These are phyloP conservation scores for Euwallacea similis DNA, from an alignment of 1,140 invertebrate species.

Conservation along the genomic window DNA sequence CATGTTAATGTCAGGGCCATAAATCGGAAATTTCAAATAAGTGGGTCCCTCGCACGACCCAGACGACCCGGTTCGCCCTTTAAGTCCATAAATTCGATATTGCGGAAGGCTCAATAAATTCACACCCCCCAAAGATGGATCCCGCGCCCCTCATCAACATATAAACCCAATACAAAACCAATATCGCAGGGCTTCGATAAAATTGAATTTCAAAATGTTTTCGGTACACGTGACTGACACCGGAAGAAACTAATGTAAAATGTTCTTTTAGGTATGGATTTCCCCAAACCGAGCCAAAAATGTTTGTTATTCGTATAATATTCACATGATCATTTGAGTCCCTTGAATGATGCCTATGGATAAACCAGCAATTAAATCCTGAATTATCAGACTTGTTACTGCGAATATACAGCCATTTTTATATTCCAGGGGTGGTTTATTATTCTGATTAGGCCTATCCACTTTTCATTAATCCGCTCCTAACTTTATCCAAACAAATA, in stretches of 20 bases:
- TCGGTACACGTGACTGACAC: slow-evolving; percentile 11
- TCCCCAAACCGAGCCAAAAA: not conserved
- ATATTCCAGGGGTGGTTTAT: not conserved
- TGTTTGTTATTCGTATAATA: not conserved
- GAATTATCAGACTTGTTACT: not conserved
- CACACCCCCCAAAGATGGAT: slow-evolving; percentile 19
- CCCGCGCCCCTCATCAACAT: slow-evolving; percentile 27
- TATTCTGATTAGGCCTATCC: not conserved
- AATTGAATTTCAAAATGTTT: slow-evolving; percentile 22
- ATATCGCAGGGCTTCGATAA: slow-evolving; percentile 15
- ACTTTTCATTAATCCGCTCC: not conserved
- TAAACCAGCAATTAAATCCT: not conserved
- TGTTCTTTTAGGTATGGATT: not conserved
- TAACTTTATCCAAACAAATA: slow-evolving; percentile 2
- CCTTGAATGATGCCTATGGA: not conserved
- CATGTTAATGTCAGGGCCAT: slow-evolving; percentile 22
- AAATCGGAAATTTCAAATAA: slow-evolving; percentile 29
- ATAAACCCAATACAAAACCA: slow-evolving; percentile 32
- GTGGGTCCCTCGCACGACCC: slow-evolving; percentile 3
- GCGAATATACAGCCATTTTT: not conserved
- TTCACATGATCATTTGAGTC: not conserved
- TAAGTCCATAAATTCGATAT: slow-evolving; percentile 29
- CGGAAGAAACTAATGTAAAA: not conserved
- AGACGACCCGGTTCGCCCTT: slow-evolving; percentile 18
- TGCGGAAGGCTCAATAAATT: slow-evolving; percentile 31